These are phyloP conservation scores for Cylloceria caligata DNA, from an alignment of 2,888 invertebrate species.

Conservation along the genomic window DNA sequence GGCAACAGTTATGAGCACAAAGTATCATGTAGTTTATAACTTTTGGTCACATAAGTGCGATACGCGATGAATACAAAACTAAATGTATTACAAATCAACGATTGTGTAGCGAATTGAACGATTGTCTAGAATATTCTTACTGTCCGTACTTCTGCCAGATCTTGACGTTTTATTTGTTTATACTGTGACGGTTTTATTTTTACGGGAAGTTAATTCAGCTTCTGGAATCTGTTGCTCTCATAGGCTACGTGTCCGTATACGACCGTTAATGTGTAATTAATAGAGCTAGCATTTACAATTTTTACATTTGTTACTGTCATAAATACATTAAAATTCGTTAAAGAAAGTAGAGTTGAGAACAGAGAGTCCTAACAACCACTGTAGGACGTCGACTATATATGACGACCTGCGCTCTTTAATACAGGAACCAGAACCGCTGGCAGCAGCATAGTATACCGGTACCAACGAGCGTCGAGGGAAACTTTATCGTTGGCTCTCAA, in stretches of 20 bases:
- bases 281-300: too few species aligned
- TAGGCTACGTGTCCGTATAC: too few species aligned
- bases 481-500: conserved; percentile 80
- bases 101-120: too few species aligned
- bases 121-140: too few species aligned
- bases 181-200: too few species aligned
- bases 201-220: too few species aligned
- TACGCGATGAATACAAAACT: neutral
- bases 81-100: neutral
- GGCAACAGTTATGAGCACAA: neutral
- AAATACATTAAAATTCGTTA: conserved; percentile 22
- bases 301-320: too few species aligned
- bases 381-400: conserved; percentile 13
- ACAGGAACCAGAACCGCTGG: conserved; percentile 21
- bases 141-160: too few species aligned
- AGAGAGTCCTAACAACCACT: conserved; percentile 48
- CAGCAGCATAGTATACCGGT: neutral
- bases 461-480: conserved; percentile 76
- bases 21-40: neutral
- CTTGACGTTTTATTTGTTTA: too few species aligned
- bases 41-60: neutral
- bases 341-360: neutral
- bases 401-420: conserved; percentile 19
- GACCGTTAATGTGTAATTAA: too few species aligned
- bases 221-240: too few species aligned